Evolutionary conservation across 2,797 vertebrate species (phyloP).

Genomic region (Manis pentadactyla): DNA sequence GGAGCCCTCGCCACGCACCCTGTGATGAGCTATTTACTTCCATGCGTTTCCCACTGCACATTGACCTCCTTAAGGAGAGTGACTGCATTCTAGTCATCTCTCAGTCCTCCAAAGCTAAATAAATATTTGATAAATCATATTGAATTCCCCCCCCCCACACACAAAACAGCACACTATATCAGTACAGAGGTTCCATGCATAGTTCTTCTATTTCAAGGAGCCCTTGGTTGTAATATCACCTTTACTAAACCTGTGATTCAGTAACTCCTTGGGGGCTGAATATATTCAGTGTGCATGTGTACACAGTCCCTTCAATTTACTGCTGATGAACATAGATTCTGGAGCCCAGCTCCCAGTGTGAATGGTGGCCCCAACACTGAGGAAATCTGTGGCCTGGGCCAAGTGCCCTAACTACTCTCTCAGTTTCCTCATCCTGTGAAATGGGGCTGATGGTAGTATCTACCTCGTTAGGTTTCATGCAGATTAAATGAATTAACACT

Average conservation of each 20-base stretch:
- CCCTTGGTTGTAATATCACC: background rate
- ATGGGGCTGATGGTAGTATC: background rate
- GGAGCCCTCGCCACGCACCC: background rate
- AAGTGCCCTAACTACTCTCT: background rate
- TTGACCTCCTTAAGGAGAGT: constrained; percentile 42
- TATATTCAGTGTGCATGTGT: background rate
- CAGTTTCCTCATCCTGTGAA: background rate
- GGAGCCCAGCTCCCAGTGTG: background rate
- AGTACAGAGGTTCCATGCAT: background rate
- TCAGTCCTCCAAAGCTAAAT: constrained; percentile 62
- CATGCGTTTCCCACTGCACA: background rate
- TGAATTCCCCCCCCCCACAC: constrained; percentile 11
- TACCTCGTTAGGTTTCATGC: background rate
- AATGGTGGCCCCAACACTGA: background rate
- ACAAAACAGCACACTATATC: background rate
- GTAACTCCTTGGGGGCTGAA: background rate
- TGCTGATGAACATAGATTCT: background rate
- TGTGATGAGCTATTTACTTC: constrained; percentile 55
- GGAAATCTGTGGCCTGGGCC: background rate
- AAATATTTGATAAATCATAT: constrained; percentile 70
- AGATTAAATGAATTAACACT: background rate
- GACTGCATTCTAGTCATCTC: constrained; percentile 60
- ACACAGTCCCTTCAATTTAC: background rate
- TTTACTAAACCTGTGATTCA: background rate
- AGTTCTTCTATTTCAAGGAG: background rate